Evolutionary conservation across 2,888 invertebrate species (phyloP), one percentile per base, ranked within the genome.

Genomic region (Dryococelus australis): DNA sequence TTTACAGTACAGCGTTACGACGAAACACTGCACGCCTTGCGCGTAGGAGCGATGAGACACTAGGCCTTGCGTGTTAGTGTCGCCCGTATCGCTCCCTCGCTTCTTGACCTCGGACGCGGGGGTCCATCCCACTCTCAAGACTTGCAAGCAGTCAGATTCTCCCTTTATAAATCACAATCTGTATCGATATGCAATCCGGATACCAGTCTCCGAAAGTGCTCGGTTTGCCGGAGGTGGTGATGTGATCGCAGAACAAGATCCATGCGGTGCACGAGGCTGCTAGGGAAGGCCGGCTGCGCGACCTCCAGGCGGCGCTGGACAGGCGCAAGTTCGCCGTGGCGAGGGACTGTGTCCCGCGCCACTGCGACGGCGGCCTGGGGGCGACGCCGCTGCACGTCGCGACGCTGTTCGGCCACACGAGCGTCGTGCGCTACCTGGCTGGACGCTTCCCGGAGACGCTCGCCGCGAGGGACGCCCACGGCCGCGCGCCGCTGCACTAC

Each of bases 251-350:
- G 98, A 95, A 95, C 90, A 98, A 98, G 94, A 98, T 98, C 90
- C 96, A 96, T 89, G 95, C 96, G 88, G 97, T 98, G 47, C 98
- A 98, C 92, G 93, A 96, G 90, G 97, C 98, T 53, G 96, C 98
- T 28, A 95, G 95, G 90, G 96, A 96, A 90, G 98, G 98, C 8
- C 97, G 96, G 91, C 94, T 98, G 89, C 93, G 96, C 90, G 97
- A 97, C 90, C 93, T 98, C 87, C 98, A 98, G 92, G 95, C 97
- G 90, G 96, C 97, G 0, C 92, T 98, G 90, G 97, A 98, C 92
- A 93, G 98, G 90, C 96, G 98, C 91, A 97, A 98, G 94, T 97
- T 98, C 91, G 98, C 98, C 0, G 95, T 97, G 88, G 98, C 98
- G 28, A 95, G 96, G 90, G 97, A 98, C 92, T n/a, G n/a, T n/a